These are phyloP conservation scores for Neolamprologus sp. DNA, from an alignment of 2,113 vertebrate genomes.

Conservation along the genomic window DNA sequence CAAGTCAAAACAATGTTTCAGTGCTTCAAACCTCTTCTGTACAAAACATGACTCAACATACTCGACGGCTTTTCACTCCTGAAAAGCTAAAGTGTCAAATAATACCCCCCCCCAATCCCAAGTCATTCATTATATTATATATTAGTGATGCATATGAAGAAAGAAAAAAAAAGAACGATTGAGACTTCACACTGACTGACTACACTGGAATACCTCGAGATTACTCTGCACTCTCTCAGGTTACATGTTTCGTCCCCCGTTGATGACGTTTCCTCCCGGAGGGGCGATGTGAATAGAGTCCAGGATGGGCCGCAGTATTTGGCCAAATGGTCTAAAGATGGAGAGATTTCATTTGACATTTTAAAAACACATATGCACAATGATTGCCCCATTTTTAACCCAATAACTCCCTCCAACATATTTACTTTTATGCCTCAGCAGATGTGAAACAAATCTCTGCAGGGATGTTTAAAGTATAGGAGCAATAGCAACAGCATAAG, in stretches of 20 bases:
- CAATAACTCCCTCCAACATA: background rate
- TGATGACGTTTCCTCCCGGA: constrained; percentile 85
- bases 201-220: constrained; percentile 34
- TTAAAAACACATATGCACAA: background rate
- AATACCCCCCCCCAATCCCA: background rate
- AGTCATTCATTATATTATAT: background rate
- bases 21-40: background rate
- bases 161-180: background rate
- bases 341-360: background rate
- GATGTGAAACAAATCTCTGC: background rate
- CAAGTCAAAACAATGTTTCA: background rate
- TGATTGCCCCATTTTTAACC: background rate
- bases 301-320: constrained; percentile 88
- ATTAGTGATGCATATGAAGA: background rate
- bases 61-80: background rate
- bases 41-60: background rate
- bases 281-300: constrained; percentile 92
- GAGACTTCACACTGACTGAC: constrained; percentile 6
- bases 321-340: constrained; percentile 85
- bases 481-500: background rate
- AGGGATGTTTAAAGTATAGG: background rate
- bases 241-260: constrained; percentile 88
- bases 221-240: background rate
- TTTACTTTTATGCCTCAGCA: background rate
- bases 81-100: background rate